phyloP scores from a whole-genome alignment of 2,113 vertebrate species.

The pig (Sus scrofa) region DNA sequence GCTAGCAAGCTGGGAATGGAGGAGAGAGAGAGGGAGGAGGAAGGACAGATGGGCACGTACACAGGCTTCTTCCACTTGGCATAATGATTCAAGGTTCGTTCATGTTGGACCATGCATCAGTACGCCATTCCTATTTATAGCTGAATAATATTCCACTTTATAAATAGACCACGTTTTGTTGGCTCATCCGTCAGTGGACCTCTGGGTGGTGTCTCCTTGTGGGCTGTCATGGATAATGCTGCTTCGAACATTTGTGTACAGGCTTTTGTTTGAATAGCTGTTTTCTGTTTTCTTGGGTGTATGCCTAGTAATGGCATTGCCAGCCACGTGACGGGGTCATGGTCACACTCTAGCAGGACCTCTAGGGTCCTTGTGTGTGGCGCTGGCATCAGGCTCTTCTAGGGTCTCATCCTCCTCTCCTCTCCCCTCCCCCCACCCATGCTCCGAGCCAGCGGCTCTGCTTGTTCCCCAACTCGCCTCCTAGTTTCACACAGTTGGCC shows the following conservation, averaged over 20 bases:
- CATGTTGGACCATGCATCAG: background rate
- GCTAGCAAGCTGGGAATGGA: background rate
- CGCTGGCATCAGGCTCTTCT: too few species aligned
- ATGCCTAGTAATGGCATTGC: background rate
- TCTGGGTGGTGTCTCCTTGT: background rate
- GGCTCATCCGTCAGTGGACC: background rate
- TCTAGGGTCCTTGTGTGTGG: background rate
- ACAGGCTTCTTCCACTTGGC: background rate
- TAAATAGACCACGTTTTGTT: background rate
- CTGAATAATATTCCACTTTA: background rate
- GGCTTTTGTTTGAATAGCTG: background rate
- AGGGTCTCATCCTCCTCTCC: background rate
- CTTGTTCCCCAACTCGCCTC: background rate
- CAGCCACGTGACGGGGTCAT: background rate
- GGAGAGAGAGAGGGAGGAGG: too few species aligned
- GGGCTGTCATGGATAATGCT: background rate
- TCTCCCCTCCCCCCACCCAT: fast-evolving
- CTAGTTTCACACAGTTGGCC: background rate
- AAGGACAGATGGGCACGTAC: too few species aligned
- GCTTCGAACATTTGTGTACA: background rate
- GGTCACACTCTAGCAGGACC: background rate
- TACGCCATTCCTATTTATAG: background rate
- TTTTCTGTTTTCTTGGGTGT: background rate
- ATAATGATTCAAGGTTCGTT: background rate
- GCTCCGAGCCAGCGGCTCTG: background rate